A percentile compares a stretch with the other conserved stretches of the same genome.
phyloP scores from a whole-genome alignment of 2,113 vertebrate genomes.

The Spea bombifrons region DNA sequence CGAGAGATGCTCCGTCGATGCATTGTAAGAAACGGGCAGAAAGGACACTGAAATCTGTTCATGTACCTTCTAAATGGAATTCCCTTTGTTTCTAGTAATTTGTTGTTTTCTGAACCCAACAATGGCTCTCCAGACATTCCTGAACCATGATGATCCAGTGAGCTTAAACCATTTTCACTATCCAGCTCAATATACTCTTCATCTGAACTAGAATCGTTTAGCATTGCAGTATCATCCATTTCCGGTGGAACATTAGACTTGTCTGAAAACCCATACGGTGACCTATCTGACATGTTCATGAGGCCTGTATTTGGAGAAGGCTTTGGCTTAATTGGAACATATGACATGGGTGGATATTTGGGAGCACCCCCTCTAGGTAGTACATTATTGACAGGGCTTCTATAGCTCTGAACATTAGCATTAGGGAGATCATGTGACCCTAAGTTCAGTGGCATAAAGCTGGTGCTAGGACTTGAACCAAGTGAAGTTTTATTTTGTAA shows the following conservation, averaged over 20 bases:
- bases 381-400: constrained; percentile 66
- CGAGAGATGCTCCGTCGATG: constrained; percentile 93
- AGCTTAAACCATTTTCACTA: constrained; percentile 83
- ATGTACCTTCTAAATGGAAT: constrained; percentile 91
- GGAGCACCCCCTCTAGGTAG: constrained; percentile 70
- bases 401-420: constrained; percentile 64
- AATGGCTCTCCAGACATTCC: constrained; percentile 84
- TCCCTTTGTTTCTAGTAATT: constrained; percentile 93
- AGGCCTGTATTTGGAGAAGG: constrained; percentile 80
- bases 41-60: constrained; percentile 96
- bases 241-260: constrained; percentile 74
- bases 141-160: constrained; percentile 76
- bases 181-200: constrained; percentile 87
- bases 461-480: constrained; percentile 74
- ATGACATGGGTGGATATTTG: constrained; percentile 78
- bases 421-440: constrained; percentile 69
- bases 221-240: constrained; percentile 75
- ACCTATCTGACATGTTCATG: constrained; percentile 86
- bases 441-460: constrained; percentile 66
- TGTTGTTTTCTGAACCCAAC: constrained; percentile 90
- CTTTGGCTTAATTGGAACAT: constrained; percentile 80
- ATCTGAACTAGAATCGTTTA: constrained; percentile 91
- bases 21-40: constrained; percentile 96
- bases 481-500: constrained; percentile 71
- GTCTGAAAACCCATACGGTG: constrained; percentile 74